Base-by-base conservation (phyloP, 2,113 vertebrate genomes). In the Tetrax tetrax region DNA sequence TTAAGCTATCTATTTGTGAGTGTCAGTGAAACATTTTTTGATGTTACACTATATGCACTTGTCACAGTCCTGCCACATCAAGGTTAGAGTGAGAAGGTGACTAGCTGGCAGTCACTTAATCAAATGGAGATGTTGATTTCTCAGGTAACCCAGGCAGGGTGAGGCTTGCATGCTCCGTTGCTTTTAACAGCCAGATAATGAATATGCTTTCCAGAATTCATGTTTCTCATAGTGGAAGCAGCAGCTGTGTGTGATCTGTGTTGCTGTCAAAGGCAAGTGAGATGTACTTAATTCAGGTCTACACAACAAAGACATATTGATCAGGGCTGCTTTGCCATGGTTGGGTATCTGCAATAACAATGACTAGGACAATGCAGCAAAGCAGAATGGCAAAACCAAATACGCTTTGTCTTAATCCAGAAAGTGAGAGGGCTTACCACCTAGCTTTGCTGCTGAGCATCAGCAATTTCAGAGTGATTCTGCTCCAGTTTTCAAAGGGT, bases 191-290 rank as follows among this genome's bases (percentile, higher is more conserved):
- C 91, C 96, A 89, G 93, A 82, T 95, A 96, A 97, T 97, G 93
- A 97, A 96, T 97, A 84, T 98, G 87, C 96, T 96, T 94, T 81
- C 86, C 95, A 88, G 79, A 96, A 66, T 54, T 56, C 4, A 6
- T 84, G 93, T 97, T 97, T 85, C 87, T 43, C 22, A 27, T 31
- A 41, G 87, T 69, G 66, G 93, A 47, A 43, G 69, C 48, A 51
- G 95, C 90, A 96, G 97, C 92, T 79, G 95, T 87, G 70, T 97
- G 91, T 95, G 95, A 97, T 97, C 94, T 86, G 84, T 96, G 95
- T 98, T 14, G 22, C 94, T 92, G 57, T 94, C 97, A 96, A 77
- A 82, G 70, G 65, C 71, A 82, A 93, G 94, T 93, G 95, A 97
- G 97, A 96, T 89, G 94, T 90, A 83, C 92, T 97, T 96, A 93